Evolutionary conservation across 2,888 invertebrate genomes (phyloP).

Genomic region (Cordilura impudica): DNA sequence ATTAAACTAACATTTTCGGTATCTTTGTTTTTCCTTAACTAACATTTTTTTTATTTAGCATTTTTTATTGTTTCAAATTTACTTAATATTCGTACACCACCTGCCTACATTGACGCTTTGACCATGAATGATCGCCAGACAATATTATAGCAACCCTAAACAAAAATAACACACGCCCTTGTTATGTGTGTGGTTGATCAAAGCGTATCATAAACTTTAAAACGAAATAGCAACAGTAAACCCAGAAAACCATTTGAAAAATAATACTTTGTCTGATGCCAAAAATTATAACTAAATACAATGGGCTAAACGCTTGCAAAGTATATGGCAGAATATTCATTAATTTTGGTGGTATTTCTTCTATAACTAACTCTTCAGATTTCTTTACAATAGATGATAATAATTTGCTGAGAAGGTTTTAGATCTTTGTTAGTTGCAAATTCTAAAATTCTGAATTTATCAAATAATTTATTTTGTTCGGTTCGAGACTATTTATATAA

Average conservation of each 20-base stretch:
- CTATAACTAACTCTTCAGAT: too few relatives aligned
- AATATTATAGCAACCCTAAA: conserved; percentile 47
- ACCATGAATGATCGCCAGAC: conserved; percentile 49
- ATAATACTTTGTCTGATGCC: conserved; percentile 15
- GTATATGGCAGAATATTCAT: too few relatives aligned
- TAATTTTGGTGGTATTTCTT: too few relatives aligned
- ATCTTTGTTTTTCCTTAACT: background rate
- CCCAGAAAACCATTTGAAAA: conserved; percentile 50
- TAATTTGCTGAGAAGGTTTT: too few relatives aligned
- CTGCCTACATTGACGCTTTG: conserved; percentile 55
- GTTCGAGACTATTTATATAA: too few relatives aligned
- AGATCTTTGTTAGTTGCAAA: too few relatives aligned
- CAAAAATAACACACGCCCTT: conserved; percentile 49
- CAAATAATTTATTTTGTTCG: too few relatives aligned
- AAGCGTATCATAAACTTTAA: background rate
- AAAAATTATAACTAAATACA: background rate
- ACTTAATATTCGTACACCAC: conserved; percentile 46
- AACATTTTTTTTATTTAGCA: conserved; percentile 24
- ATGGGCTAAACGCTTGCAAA: too few relatives aligned
- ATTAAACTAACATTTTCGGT: conserved; percentile 28
- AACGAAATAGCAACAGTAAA: conserved; percentile 32
- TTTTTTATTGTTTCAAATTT: conserved; percentile 16
- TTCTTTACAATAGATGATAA: too few relatives aligned
- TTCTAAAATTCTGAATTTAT: too few relatives aligned
- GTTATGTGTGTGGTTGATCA: conserved; percentile 50